A percentile compares a stretch with the other conserved stretches of the same genome.
phyloP scores from a whole-genome alignment of 2,113 vertebrate species.

The Centropus bengalensis region DNA sequence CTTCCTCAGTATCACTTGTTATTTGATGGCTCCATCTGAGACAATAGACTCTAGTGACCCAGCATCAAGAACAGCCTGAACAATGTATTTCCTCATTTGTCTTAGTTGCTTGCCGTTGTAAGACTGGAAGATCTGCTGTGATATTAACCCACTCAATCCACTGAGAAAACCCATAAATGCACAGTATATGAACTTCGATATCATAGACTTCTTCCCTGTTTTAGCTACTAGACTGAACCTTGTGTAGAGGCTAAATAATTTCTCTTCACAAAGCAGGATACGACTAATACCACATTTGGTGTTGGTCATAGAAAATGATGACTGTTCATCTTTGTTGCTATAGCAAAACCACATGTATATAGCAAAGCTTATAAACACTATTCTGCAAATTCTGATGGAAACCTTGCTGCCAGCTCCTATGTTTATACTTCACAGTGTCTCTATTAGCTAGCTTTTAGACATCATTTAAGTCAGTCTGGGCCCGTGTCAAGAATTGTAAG shows the following conservation, averaged over 20 bases:
- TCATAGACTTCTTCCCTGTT: background rate
- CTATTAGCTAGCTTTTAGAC: background rate
- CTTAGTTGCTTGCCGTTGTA: background rate
- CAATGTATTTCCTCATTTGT: background rate
- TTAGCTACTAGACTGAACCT: background rate
- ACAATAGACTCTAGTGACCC: background rate
- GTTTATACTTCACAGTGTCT: background rate
- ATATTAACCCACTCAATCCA: background rate
- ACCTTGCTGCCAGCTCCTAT: background rate
- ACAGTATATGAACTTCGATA: background rate
- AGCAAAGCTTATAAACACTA: slow-evolving; percentile 5
- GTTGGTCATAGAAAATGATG: background rate
- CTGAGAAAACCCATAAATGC: background rate
- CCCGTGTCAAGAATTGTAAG: background rate
- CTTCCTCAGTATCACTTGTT: background rate
- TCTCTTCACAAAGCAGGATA: background rate
- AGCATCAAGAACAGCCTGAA: background rate
- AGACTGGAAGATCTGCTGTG: background rate
- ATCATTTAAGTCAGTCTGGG: background rate
- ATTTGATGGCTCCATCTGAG: background rate
- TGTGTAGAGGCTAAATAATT: background rate
- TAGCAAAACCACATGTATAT: slow-evolving; percentile 23
- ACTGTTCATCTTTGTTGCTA: slow-evolving; percentile 18
- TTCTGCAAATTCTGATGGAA: slow-evolving; percentile 27
- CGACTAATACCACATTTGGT: background rate